Evolutionary conservation across 2,113 vertebrate species (phyloP).

Genomic region (Myotis davidii): DNA sequence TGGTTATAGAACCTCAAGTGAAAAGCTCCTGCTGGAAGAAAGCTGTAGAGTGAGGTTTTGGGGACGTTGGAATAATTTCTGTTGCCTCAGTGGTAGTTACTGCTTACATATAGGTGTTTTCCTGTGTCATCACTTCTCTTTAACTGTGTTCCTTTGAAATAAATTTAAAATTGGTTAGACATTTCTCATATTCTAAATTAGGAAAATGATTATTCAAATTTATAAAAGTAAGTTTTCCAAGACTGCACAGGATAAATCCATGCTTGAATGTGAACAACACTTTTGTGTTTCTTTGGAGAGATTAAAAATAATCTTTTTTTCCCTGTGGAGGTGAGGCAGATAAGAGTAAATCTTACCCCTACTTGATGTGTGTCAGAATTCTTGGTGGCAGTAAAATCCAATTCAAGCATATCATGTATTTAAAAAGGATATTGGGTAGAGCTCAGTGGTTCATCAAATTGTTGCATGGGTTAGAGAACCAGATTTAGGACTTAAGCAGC

Average conservation of each 20-base stretch:
- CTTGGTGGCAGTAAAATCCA: constrained; percentile 27
- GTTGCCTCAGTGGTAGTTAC: background rate
- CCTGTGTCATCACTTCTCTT: background rate
- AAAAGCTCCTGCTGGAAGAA: background rate
- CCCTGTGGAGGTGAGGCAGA: background rate
- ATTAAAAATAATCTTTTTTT: background rate
- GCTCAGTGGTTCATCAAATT: constrained; percentile 45
- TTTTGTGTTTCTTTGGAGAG: constrained; percentile 14
- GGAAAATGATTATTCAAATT: background rate
- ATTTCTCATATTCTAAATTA: constrained; percentile 41
- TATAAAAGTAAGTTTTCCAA: background rate
- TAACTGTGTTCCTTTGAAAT: constrained; percentile 50
- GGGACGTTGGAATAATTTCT: background rate
- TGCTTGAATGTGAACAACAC: constrained; percentile 10
- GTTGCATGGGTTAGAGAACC: constrained; percentile 29
- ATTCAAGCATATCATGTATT: background rate
- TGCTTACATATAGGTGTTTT: background rate
- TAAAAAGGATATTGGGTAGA: constrained; percentile 33
- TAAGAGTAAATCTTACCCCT: background rate
- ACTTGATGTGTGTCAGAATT: background rate
- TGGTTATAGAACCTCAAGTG: background rate
- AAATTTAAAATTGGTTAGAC: constrained; percentile 3
- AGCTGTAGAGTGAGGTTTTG: background rate
- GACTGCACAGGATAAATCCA: background rate
- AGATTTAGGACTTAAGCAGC: constrained; percentile 21